Conservation (phyloP, 2,888 invertebrate species). For the Mermis nigrescens region DNA sequence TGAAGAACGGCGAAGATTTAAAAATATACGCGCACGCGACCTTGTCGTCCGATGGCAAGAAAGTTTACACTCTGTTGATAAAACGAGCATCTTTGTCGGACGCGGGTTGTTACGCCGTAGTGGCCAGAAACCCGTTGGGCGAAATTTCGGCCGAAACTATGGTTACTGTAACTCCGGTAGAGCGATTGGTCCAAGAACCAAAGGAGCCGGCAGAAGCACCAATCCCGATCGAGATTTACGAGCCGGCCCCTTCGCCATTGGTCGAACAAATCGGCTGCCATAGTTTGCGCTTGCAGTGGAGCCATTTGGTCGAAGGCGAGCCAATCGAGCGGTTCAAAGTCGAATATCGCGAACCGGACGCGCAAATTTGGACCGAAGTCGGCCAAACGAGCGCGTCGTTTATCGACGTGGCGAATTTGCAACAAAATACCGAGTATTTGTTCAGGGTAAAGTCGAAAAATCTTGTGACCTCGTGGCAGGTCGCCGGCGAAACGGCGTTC, state of each 20-base stretch:
- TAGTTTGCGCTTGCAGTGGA: constrained; percentile 6
- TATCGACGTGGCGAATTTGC: constrained; percentile 16
- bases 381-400: constrained; percentile 13
- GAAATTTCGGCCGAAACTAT: constrained; percentile 11
- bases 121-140: constrained; percentile 20
- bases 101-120: constrained; percentile 18
- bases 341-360: constrained; percentile 20
- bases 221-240: background rate
- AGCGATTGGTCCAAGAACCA: too few relatives aligned
- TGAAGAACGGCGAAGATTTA: too few relatives aligned
- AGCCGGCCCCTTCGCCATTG: background rate
- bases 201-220: too few relatives aligned
- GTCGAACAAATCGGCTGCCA: constrained; percentile 3
- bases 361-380: constrained; percentile 16
- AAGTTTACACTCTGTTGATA: constrained; percentile 16
- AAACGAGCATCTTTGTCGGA: constrained; percentile 16
- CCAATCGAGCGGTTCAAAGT: constrained; percentile 14
- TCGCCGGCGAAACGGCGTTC: constrained; percentile 1
- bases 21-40: too few relatives aligned
- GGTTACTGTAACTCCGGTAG: constrained; percentile 5
- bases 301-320: background rate
- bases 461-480: constrained; percentile 12
- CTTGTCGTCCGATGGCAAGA: too few relatives aligned
- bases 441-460: constrained; percentile 19
- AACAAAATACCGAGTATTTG: constrained; percentile 21